Conservation (phyloP, 2,888 invertebrate species). For the Abscondita cerata region DNA sequence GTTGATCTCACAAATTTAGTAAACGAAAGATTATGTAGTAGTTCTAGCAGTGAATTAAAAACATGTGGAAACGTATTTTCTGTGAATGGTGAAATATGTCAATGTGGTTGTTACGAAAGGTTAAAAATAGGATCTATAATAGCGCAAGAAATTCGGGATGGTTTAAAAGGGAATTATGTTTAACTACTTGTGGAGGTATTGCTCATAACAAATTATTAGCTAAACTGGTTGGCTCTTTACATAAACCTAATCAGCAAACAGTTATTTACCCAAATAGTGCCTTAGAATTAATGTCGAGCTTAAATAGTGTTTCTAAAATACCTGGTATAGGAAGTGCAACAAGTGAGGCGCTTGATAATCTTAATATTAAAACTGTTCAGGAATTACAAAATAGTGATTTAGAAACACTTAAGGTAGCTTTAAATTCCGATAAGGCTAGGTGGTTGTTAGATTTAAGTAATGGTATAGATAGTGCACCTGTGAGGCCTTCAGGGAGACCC, state of each 20-base stretch:
- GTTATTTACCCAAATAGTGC: constrained; percentile 75
- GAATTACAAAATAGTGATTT: constrained; percentile 71
- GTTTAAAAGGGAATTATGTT: constrained; percentile 72
- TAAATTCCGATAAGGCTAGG: constrained; percentile 73
- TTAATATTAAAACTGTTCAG: constrained; percentile 70
- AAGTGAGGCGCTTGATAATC: constrained; percentile 67
- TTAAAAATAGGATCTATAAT: constrained; percentile 75
- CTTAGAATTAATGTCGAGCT: constrained; percentile 68
- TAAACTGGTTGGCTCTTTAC: constrained; percentile 74
- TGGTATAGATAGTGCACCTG: constrained; percentile 76
- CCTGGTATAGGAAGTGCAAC: constrained; percentile 81
- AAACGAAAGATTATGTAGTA: constrained; percentile 58
- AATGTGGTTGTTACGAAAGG: constrained; percentile 76
- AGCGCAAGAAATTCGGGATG: constrained; percentile 77
- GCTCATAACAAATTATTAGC: constrained; percentile 85
- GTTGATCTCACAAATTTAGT: constrained; percentile 79
- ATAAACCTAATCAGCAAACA: constrained; percentile 87
- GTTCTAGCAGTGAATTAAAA: constrained; percentile 46
- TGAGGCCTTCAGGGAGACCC: constrained; percentile 78
- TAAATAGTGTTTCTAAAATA: constrained; percentile 68
- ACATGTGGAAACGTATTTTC: constrained; percentile 68
- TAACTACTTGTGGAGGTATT: constrained; percentile 84
- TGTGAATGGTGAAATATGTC: constrained; percentile 65
- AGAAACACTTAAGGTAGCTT: constrained; percentile 63
- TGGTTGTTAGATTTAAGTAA: constrained; percentile 73